Conservation (phyloP, 2,888 invertebrate genomes). For the Taenaris catops region DNA sequence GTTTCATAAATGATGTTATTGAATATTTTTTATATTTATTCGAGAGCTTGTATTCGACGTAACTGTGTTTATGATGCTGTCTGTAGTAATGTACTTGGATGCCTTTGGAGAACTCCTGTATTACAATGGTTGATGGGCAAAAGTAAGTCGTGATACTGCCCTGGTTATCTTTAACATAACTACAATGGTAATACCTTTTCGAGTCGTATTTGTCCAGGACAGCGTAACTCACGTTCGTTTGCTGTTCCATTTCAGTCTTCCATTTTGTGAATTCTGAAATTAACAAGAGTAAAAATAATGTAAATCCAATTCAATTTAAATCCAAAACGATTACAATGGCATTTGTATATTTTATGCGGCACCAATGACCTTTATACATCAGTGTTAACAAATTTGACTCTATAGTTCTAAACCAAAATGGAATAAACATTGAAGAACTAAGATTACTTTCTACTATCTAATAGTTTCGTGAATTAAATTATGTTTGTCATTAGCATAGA, state of each 20-base stretch:
- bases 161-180: constrained; percentile 18
- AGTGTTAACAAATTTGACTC: no score
- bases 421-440: no score
- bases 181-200: constrained; percentile 43
- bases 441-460: no score
- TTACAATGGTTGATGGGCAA: constrained; percentile 44
- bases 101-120: constrained; percentile 40
- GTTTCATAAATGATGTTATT: constrained; percentile 32
- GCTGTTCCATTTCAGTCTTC: constrained; percentile 40
- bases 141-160: constrained; percentile 19
- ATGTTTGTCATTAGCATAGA: no score
- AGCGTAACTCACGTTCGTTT: constrained; percentile 34
- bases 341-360: no score
- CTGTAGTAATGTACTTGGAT: constrained; percentile 45
- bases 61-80: constrained; percentile 39
- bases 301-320: no score
- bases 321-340: no score
- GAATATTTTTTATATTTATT: constrained; percentile 35
- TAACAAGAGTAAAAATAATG: no score
- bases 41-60: constrained; percentile 26
- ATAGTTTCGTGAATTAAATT: no score
- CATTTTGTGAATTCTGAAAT: constrained; percentile 51
- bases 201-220: constrained; percentile 31
- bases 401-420: no score
- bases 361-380: no score